phyloP scores from a whole-genome alignment of 2,797 vertebrate species.

The Okamejei kenojei region DNA sequence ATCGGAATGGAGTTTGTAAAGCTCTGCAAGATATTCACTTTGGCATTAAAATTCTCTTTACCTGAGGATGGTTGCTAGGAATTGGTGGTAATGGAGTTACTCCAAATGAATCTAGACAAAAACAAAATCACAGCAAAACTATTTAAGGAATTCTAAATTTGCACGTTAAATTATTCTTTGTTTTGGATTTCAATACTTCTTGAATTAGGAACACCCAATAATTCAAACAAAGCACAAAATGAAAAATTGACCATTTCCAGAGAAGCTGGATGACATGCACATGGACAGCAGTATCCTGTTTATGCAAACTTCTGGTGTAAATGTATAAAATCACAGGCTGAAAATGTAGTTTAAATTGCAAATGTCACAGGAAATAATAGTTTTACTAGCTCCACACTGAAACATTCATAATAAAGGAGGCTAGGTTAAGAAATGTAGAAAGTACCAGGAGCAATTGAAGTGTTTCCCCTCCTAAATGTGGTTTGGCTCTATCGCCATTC shows the following conservation, averaged over 20 bases:
- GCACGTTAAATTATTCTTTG: not conserved
- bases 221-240: not conserved
- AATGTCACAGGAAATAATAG: slow-evolving; percentile 7
- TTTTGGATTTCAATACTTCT: not conserved
- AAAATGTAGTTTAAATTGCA: slow-evolving; percentile 11
- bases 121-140: not conserved
- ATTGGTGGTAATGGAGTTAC: not conserved
- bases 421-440: not conserved
- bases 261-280: not conserved
- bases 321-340: not conserved
- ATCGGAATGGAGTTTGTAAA: not conserved
- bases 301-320: not conserved
- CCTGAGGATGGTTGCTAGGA: slow-evolving; percentile 32
- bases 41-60: not conserved
- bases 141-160: not conserved
- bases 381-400: not conserved
- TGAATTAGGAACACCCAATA: not conserved
- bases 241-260: not conserved
- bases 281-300: not conserved
- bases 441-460: not conserved
- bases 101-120: slow-evolving; percentile 9
- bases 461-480: not conserved
- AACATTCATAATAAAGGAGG: slow-evolving; percentile 1
- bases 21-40: not conserved
- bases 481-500: not conserved